Evolutionary conservation across 2,888 invertebrate species (phyloP), one percentile per base, ranked within the genome.

Genomic region (Agrotis puta): DNA sequence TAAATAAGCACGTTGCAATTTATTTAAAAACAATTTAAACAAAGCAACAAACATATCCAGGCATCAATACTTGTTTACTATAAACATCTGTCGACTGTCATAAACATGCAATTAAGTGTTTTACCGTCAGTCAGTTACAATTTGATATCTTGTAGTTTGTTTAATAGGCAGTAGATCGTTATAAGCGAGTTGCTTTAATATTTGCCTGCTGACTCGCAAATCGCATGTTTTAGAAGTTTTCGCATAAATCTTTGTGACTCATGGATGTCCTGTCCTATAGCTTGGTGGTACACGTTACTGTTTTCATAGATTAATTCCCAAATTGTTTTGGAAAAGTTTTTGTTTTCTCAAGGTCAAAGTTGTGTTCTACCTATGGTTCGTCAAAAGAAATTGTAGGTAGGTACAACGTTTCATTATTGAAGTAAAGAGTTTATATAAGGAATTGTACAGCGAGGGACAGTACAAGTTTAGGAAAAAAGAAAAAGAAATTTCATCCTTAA

Each of bases 171-270:
- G 45, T 20, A 27, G n/a, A 63, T 54, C 51, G 53, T 13, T 33
- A 71, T 71, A 79, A 11, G 79, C 76, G 64, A 71, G 70, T 74
- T 74, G 50, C 22, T 47, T 50, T 64, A 62, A 75, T 71, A 67
- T 75, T 75, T 68, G 33, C 20, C 14, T 13, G 45, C 45, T 54
- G 39, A 70, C 20, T 67, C 53, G 62, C 58, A 22, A 72, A 59
- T 79, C n/a, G 77, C 65, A 53, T 59, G 64, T 58, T 58, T 70
- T 16, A 48, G 20, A 64, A 70, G 56, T 70, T 74, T 53, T 27
- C 18, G 2, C 64, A 65, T 74, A 24, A 47, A 59, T 48, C 51
- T 67, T 61, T 5, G 43, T 70, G 65, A 64, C 16, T 70, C 64
- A 72, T 71, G 14, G 39, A 39, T 47, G 33, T 53, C 14, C 3